Evolutionary conservation across 1,140 invertebrate species (phyloP).

Genomic region (Drosophila simulans): DNA sequence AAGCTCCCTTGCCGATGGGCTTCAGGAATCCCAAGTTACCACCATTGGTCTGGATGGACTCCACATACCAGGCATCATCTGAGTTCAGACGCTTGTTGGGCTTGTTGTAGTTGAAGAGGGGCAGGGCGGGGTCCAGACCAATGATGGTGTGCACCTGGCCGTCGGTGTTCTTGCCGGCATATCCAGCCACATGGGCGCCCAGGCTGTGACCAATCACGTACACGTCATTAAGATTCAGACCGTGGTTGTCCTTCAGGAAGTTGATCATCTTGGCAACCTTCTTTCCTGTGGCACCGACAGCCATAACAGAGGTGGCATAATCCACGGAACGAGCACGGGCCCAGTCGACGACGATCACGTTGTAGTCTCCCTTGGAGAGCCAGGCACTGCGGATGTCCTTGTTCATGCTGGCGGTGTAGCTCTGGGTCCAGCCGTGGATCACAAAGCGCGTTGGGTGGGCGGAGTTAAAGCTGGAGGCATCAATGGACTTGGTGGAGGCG

Average conservation of each 20-base stretch:
- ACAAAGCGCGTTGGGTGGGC: conserved; percentile 70
- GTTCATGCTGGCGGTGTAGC: conserved; percentile 63
- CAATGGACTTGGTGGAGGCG: conserved; percentile 55
- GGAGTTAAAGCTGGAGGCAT: conserved; percentile 64
- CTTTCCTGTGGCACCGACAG: conserved; percentile 73
- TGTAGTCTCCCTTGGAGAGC: conserved; percentile 85
- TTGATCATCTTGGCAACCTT: conserved; percentile 80
- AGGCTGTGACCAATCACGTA: conserved; percentile 84
- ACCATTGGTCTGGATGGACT: conserved; percentile 86
- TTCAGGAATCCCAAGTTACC: conserved; percentile 85
- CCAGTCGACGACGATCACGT: conserved; percentile 88
- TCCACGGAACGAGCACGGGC: conserved; percentile 84
- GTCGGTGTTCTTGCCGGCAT: conserved; percentile 84
- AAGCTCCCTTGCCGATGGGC: conserved; percentile 85
- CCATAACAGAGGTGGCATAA: conserved; percentile 84
- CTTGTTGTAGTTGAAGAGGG: conserved; percentile 74
- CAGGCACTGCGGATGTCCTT: conserved; percentile 84
- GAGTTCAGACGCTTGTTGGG: conserved; percentile 82
- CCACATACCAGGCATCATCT: conserved; percentile 76
- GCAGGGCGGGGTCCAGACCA: conserved; percentile 85
- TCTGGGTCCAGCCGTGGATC: conserved; percentile 79
- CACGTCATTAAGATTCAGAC: conserved; percentile 63
- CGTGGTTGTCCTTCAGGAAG: conserved; percentile 66
- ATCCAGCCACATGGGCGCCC: conserved; percentile 85
- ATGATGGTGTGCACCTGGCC: conserved; percentile 71